These are phyloP conservation scores for Trilocha varians DNA, from an alignment of 2,888 invertebrate genomes.

Conservation along the genomic window DNA sequence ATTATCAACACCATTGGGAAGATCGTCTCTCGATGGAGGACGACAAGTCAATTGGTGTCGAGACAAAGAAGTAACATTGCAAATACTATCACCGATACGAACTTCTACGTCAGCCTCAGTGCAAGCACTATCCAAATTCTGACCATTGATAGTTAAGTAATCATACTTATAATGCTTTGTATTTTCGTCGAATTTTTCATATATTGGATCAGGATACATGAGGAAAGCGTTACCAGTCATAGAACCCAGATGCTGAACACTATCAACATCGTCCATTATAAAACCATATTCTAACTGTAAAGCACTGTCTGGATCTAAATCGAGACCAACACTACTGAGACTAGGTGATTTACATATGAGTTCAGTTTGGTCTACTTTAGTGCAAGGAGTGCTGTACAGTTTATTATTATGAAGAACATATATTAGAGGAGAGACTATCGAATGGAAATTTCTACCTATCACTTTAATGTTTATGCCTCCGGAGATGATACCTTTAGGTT, in stretches of 20 bases:
- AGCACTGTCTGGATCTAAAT: conserved; percentile 86
- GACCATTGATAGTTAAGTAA: conserved; percentile 94
- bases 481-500: conserved; percentile 92
- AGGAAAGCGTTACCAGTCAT: conserved; percentile 82
- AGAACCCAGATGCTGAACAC: conserved; percentile 82
- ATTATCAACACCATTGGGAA: conserved; percentile 75
- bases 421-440: conserved; percentile 94
- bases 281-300: conserved; percentile 93
- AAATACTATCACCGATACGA: conserved; percentile 88
- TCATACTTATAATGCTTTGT: conserved; percentile 96
- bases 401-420: conserved; percentile 92
- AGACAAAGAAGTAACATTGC: conserved; percentile 95
- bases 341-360: conserved; percentile 92
- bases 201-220: conserved; percentile 93
- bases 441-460: conserved; percentile 89
- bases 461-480: conserved; percentile 95
- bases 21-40: conserved; percentile 86
- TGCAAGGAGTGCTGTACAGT: conserved; percentile 79
- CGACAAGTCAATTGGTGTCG: conserved; percentile 94
- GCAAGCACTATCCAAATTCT: conserved; percentile 91
- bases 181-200: conserved; percentile 90
- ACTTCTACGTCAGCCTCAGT: conserved; percentile 92
- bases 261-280: conserved; percentile 94
- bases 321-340: conserved; percentile 79
- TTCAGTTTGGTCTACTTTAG: conserved; percentile 79